Percentiles rank a stretch among this genome's conserved stretches.
phyloP scores from a whole-genome alignment of 1,140 invertebrate species.

The Chelonus insularis region DNA sequence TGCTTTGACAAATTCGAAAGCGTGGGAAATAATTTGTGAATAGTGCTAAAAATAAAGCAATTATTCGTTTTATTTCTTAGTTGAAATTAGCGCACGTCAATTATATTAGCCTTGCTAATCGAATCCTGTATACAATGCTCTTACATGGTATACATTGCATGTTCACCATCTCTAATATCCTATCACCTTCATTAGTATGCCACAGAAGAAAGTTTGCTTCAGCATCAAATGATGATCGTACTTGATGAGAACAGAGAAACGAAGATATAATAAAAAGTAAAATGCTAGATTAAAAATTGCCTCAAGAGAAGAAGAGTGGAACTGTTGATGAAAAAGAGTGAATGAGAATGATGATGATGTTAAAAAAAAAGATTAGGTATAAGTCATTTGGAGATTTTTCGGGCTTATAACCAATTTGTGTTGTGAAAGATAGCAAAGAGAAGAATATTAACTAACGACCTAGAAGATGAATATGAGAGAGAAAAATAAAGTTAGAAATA shows the following conservation, averaged over 20 bases:
- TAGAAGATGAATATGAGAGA: no score
- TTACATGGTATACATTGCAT: no score
- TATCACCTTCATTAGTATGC: constrained; percentile 19
- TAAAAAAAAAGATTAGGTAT: no score
- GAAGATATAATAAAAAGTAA: neutral
- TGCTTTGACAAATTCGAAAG: constrained; percentile 10
- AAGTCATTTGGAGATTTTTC: no score
- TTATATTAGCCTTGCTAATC: constrained; percentile 9
- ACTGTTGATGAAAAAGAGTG: constrained; percentile 7
- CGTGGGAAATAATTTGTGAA: neutral
- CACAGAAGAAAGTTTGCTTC: constrained; percentile 12
- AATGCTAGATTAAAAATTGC: neutral
- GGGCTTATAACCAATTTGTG: no score
- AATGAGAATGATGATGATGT: neutral
- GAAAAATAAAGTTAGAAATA: no score
- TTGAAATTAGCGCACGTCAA: neutral
- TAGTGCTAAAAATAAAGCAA: neutral
- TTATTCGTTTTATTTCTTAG: neutral
- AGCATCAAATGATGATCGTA: neutral
- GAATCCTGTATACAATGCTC: no score
- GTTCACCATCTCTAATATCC: neutral
- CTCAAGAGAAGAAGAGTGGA: neutral
- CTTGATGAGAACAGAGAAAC: neutral
- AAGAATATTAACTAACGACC: no score
- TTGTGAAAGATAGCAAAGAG: no score